These are phyloP conservation scores for Aethina tumida DNA, from an alignment of 1,140 invertebrate species.

Conservation along the genomic window DNA sequence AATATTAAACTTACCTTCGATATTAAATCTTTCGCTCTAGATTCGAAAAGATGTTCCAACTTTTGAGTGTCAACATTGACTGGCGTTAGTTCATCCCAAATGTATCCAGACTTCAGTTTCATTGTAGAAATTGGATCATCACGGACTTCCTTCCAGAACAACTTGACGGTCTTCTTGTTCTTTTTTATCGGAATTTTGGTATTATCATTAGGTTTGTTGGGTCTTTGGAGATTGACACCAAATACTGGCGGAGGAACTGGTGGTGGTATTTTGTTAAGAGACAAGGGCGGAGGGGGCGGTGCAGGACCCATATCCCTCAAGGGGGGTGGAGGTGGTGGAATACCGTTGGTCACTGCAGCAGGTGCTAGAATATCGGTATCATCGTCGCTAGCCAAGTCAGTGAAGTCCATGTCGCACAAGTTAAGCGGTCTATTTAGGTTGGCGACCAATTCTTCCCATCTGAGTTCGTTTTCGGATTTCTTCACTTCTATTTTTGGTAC, in stretches of 20 bases:
- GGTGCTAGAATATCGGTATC: conserved; percentile 56
- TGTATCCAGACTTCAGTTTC: conserved; percentile 58
- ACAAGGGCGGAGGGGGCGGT: conserved; percentile 37
- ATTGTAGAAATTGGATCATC: conserved; percentile 70
- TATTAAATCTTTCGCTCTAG: conserved; percentile 88
- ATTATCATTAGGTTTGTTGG: conserved; percentile 32
- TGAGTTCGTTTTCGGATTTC: conserved; percentile 86
- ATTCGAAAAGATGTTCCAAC: conserved; percentile 95
- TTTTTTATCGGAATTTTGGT: conserved; percentile 55
- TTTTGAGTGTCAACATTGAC: conserved; percentile 85
- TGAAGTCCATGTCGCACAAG: conserved; percentile 94
- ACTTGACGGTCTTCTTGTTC: conserved; percentile 95
- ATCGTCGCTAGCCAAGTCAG: conserved; percentile 77
- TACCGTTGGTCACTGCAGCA: conserved; percentile 46
- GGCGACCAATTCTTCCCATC: conserved; percentile 87
- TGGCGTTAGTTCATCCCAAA: conserved; percentile 89
- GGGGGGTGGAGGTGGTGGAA: conserved; percentile 64
- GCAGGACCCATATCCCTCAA: conserved; percentile 35
- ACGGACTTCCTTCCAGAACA: conserved; percentile 96
- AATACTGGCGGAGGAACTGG: conserved; percentile 35
- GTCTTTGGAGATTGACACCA: conserved; percentile 35
- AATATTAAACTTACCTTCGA: conserved; percentile 64
- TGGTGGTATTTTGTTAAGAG: conserved; percentile 24
- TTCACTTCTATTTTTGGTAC: conserved; percentile 56
- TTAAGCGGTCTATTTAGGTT: conserved; percentile 72